phyloP scores from a whole-genome alignment of 2,113 vertebrate genomes.

The Colaptes auratus region DNA sequence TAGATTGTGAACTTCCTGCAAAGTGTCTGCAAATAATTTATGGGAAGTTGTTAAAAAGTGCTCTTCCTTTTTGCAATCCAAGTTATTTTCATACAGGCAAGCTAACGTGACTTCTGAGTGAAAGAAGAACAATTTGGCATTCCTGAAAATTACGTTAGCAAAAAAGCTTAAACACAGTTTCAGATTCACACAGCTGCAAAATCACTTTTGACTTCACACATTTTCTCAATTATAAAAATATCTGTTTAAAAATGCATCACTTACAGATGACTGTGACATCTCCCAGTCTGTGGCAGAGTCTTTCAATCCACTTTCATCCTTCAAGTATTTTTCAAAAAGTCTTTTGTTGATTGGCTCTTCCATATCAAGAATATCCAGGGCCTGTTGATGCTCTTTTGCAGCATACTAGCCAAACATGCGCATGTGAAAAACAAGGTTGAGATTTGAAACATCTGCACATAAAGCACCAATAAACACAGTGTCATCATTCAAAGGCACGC shows the following conservation, averaged over 20 bases:
- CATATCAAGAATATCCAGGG: slow-evolving; percentile 95
- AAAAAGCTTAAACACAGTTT: not conserved
- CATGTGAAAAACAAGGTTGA: slow-evolving; percentile 23
- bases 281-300: slow-evolving; percentile 90
- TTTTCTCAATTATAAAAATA: not conserved
- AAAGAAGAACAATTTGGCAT: not conserved
- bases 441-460: not conserved
- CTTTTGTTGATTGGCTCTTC: slow-evolving; percentile 92
- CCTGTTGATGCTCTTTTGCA: slow-evolving; percentile 97
- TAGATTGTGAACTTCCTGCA: not conserved
- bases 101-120: not conserved
- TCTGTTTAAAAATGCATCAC: not conserved
- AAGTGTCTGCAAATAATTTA: not conserved
- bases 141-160: not conserved
- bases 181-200: not conserved
- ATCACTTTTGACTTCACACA: not conserved
- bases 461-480: not conserved
- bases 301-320: slow-evolving; percentile 84
- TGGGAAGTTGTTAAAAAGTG: not conserved
- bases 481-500: not conserved
- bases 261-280: slow-evolving; percentile 91
- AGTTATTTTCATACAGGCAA: not conserved
- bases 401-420: slow-evolving; percentile 82
- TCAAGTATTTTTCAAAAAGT: slow-evolving; percentile 86
- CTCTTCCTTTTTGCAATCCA: not conserved